Evolutionary conservation across 1,140 invertebrate species (phyloP).

Genomic region (Asobara japonica): DNA sequence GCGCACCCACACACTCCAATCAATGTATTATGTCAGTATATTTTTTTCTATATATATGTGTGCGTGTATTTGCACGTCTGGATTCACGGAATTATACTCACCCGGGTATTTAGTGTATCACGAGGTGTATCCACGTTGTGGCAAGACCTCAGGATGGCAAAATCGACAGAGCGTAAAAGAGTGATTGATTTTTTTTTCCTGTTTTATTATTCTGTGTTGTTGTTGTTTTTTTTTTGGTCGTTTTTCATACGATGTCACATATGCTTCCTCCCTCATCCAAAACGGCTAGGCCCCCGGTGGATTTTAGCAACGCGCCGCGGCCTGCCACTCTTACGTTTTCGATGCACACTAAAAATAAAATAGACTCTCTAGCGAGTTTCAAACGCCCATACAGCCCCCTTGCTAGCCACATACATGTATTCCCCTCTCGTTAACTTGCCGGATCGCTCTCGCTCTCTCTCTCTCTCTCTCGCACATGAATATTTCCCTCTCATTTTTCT

Average conservation of each 20-base stretch:
- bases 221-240: too few relatives aligned
- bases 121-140: constrained; percentile 24
- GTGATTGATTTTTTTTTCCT: constrained; percentile 30
- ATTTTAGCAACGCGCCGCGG: constrained; percentile 42
- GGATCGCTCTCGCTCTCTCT: constrained; percentile 15
- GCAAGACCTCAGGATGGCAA: constrained; percentile 43
- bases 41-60: not conserved
- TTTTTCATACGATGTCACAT: constrained; percentile 49
- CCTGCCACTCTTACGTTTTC: constrained; percentile 35
- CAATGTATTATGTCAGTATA: not conserved
- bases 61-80: too few relatives aligned
- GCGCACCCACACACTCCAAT: constrained; percentile 1
- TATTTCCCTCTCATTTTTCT: constrained; percentile 10
- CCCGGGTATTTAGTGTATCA: constrained; percentile 26
- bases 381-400: constrained; percentile 14
- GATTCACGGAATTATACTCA: constrained; percentile 43
- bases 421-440: constrained; percentile 13
- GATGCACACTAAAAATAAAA: constrained; percentile 59
- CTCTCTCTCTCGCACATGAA: not conserved
- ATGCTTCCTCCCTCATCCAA: constrained; percentile 42
- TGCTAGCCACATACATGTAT: constrained; percentile 13
- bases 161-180: constrained; percentile 35
- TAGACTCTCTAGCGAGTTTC: constrained; percentile 39
- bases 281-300: constrained; percentile 24
- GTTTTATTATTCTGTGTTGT: constrained; percentile 1